Percentiles rank a stretch among this genome's conserved stretches.
phyloP scores from a whole-genome alignment of 2,113 vertebrate genomes.

The Epinephelus cyanopodus region DNA sequence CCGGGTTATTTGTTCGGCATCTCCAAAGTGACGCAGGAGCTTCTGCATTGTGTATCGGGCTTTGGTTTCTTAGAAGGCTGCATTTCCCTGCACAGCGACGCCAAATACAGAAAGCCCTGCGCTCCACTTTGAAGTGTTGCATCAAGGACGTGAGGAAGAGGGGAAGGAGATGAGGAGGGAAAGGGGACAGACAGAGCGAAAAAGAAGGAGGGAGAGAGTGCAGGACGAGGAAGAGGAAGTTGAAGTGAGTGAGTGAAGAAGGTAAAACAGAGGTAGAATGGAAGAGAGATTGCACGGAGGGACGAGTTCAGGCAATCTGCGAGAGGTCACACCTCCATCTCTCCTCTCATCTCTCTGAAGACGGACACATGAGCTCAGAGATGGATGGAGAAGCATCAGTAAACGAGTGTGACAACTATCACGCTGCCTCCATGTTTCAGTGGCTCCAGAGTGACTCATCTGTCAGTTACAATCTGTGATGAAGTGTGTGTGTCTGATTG shows the following conservation, averaged over 20 bases:
- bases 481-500: conserved; percentile 23
- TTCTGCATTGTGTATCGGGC: conserved; percentile 12
- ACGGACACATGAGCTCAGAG: conserved; percentile 21
- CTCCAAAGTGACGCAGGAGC: conserved; percentile 44
- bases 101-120: conserved; percentile 8
- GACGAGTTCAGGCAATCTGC: conserved; percentile 33
- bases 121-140: background rate
- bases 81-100: conserved; percentile 30
- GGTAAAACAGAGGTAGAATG: background rate
- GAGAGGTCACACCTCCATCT: conserved; percentile 47
- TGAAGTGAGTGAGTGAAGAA: background rate
- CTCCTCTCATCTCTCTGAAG: conserved; percentile 35
- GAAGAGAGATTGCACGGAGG: background rate
- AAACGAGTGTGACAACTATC: conserved; percentile 61
- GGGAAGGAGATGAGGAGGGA: background rate
- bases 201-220: background rate
- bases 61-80: conserved; percentile 26
- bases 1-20: conserved; percentile 56
- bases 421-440: conserved; percentile 19
- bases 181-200: too few species aligned
- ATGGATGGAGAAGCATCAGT: conserved; percentile 55
- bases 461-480: conserved; percentile 46
- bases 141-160: background rate
- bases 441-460: conserved; percentile 42
- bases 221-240: background rate